A percentile compares a stretch with the other conserved stretches of the same genome.
phyloP scores from a whole-genome alignment of 2,113 vertebrate species.

The Microcebus jonahi region DNA sequence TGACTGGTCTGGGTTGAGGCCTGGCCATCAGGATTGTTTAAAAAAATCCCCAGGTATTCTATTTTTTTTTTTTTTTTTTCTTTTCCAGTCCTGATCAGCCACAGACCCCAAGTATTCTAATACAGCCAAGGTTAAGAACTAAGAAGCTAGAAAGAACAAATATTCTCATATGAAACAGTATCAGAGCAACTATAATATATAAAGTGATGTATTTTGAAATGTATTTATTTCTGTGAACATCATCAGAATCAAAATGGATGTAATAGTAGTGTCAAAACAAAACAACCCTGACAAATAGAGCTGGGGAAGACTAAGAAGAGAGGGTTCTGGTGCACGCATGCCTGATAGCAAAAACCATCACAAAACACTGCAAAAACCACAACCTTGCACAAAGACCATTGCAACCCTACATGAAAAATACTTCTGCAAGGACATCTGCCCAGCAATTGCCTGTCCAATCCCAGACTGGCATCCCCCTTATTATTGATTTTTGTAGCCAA shows the following conservation, averaged over 20 bases:
- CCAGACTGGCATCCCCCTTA: neutral
- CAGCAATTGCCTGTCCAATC: neutral
- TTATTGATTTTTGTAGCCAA: neutral
- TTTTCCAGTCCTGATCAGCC: too few relatives aligned
- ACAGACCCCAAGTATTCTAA: neutral
- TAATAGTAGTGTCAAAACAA: neutral
- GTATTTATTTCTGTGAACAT: neutral
- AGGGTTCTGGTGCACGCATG: neutral
- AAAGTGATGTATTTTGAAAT: conserved; percentile 48
- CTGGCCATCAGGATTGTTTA: neutral
- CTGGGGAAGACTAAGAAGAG: neutral
- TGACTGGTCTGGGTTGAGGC: neutral
- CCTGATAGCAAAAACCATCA: neutral
- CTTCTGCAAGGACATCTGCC: neutral
- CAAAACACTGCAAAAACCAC: neutral
- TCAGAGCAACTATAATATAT: neutral
- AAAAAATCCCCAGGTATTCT: neutral
- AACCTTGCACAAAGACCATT: neutral
- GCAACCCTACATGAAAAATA: neutral
- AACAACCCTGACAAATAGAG: neutral
- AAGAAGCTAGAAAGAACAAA: neutral
- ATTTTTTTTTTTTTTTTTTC: too few relatives aligned
- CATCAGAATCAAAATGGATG: neutral
- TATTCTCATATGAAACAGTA: neutral
- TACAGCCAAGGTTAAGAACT: neutral